A percentile compares a stretch with the other conserved stretches of the same genome.
These are phyloP conservation scores for Hippolais icterina DNA, from an alignment of 2,113 vertebrate genomes.

Conservation along the genomic window DNA sequence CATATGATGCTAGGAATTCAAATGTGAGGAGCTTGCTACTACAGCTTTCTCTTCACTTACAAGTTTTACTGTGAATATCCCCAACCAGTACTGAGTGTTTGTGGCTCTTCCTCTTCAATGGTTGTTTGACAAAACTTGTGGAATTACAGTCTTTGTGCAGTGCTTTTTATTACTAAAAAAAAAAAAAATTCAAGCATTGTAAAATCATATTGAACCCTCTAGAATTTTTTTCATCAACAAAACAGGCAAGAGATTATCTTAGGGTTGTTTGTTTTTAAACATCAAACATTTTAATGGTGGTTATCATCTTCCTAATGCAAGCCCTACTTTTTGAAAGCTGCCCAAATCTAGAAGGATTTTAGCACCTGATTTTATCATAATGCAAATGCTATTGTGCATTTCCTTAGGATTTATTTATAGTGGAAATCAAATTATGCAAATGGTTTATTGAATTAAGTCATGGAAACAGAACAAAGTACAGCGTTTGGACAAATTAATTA, in stretches of 20 bases:
- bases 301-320: neutral
- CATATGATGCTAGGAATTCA: neutral
- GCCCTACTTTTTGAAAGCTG: neutral
- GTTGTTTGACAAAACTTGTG: neutral
- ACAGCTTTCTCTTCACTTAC: neutral
- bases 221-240: neutral
- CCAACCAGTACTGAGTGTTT: neutral
- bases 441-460: neutral
- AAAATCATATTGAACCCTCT: neutral
- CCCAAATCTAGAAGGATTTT: neutral
- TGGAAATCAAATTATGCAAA: neutral
- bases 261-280: neutral
- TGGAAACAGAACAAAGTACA: neutral
- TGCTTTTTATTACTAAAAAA: neutral
- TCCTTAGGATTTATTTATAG: neutral
- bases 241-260: neutral
- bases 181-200: neutral
- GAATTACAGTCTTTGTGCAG: neutral
- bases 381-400: neutral
- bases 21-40: accelerated
- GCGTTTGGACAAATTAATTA: neutral
- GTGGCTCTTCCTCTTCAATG: neutral
- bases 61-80: neutral
- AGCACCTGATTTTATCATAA: neutral
- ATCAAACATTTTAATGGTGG: neutral